A percentile compares a stretch with the other conserved stretches of the same genome.
phyloP scores from a whole-genome alignment of 2,113 vertebrate genomes.

The Verasper variegatus region DNA sequence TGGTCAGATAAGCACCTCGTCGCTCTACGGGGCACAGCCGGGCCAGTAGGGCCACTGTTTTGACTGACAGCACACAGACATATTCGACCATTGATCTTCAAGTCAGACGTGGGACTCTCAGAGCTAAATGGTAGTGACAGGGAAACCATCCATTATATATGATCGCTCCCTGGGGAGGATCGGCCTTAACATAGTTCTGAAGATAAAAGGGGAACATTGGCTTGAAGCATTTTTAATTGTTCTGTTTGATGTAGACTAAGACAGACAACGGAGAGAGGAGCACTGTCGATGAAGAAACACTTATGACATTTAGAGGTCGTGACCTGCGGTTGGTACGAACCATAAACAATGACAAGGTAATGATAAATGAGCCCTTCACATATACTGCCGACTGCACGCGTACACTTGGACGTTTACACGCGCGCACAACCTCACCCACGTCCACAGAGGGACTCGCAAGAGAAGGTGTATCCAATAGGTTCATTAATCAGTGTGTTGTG shows the following conservation, averaged over 20 bases:
- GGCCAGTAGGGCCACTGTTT: slow-evolving; percentile 45
- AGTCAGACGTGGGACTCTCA: slow-evolving; percentile 71
- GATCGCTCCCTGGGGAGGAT: slow-evolving; percentile 64
- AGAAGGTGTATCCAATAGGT: slow-evolving; percentile 59
- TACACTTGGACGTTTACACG: slow-evolving; percentile 18
- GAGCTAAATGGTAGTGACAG: slow-evolving; percentile 74
- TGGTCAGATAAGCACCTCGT: slow-evolving; percentile 53
- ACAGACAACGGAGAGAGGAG: slow-evolving; percentile 43
- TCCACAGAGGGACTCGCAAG: slow-evolving; percentile 20
- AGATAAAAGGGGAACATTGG: slow-evolving; percentile 62
- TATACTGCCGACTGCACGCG: slow-evolving; percentile 1
- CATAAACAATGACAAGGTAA: slow-evolving; percentile 46
- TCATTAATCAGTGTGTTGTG: slow-evolving; percentile 75
- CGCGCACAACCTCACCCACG: background rate
- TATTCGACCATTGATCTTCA: slow-evolving; percentile 70
- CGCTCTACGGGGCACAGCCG: slow-evolving; percentile 38
- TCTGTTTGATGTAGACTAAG: slow-evolving; percentile 64
- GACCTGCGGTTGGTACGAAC: slow-evolving; percentile 48
- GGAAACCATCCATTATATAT: slow-evolving; percentile 76
- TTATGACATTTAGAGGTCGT: slow-evolving; percentile 59
- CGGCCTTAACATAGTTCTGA: slow-evolving; percentile 57
- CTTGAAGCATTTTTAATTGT: slow-evolving; percentile 69
- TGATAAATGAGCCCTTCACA: slow-evolving; percentile 55
- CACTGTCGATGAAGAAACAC: slow-evolving; percentile 30
- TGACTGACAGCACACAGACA: slow-evolving; percentile 75